These are phyloP conservation scores for Marronus borbonicus DNA, from an alignment of 2,888 invertebrate species.

Conservation along the genomic window DNA sequence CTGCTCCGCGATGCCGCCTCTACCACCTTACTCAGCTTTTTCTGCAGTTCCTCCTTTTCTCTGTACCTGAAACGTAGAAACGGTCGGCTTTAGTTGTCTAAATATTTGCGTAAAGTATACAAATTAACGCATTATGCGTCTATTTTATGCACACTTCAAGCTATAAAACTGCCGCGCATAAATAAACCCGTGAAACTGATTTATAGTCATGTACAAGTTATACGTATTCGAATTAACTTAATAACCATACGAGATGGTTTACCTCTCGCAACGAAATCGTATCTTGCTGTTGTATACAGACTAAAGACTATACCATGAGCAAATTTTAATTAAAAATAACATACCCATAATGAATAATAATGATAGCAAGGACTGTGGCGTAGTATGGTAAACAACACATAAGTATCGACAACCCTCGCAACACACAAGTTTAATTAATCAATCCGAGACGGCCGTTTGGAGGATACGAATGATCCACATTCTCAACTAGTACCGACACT, in stretches of 20 bases:
- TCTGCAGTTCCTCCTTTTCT: conserved; percentile 71
- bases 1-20: conserved; percentile 59
- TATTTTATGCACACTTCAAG: conserved; percentile 31
- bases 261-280: not conserved
- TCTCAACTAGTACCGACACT: too few species aligned
- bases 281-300: too few species aligned
- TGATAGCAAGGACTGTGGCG: too few species aligned
- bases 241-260: not conserved
- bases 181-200: conserved; percentile 34
- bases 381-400: too few species aligned
- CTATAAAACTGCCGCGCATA: conserved; percentile 34
- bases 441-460: too few species aligned
- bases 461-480: too few species aligned
- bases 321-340: too few species aligned
- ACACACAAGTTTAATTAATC: too few species aligned
- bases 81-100: conserved; percentile 18
- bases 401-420: too few species aligned
- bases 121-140: conserved; percentile 32
- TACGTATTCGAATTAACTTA: conserved; percentile 16
- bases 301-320: too few species aligned
- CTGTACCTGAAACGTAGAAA: conserved; percentile 70
- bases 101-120: conserved; percentile 35
- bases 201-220: conserved; percentile 1
- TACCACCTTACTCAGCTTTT: conserved; percentile 70
- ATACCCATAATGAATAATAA: too few species aligned